phyloP scores from a whole-genome alignment of 2,888 invertebrate genomes.

The Andrena fulva region DNA sequence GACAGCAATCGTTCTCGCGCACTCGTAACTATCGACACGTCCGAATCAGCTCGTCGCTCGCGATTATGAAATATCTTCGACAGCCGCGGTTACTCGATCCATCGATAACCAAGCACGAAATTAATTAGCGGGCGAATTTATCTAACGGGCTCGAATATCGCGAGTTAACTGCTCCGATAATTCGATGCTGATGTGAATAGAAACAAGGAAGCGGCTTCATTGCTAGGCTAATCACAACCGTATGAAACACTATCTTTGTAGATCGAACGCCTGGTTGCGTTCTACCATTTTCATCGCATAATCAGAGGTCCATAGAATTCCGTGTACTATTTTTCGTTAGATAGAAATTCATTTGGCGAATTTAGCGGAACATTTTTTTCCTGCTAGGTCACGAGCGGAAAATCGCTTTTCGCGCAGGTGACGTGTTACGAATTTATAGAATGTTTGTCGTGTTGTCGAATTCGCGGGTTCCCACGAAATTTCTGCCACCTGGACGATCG shows the following conservation, averaged over 20 bases:
- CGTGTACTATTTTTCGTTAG: conserved; percentile 1
- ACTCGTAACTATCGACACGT: background rate
- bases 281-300: background rate
- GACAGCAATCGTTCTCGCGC: background rate
- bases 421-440: conserved; percentile 38
- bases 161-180: conserved; percentile 6
- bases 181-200: background rate
- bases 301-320: background rate
- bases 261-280: too few species aligned
- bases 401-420: conserved; percentile 34
- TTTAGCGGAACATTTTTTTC: conserved; percentile 21
- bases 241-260: background rate
- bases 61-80: conserved; percentile 13
- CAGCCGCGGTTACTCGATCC: conserved; percentile 11
- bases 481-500: background rate
- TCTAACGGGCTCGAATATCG: background rate
- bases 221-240: background rate
- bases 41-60: background rate
- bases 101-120: conserved; percentile 23
- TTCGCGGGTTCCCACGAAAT: conserved; percentile 2
- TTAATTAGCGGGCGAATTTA: conserved; percentile 29
- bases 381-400: conserved; percentile 5
- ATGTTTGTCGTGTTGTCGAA: conserved; percentile 39
- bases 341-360: conserved; percentile 19
- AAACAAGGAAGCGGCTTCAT: background rate